These are phyloP conservation scores for Colaptes auratus DNA, from an alignment of 2,113 vertebrate species.

Conservation along the genomic window DNA sequence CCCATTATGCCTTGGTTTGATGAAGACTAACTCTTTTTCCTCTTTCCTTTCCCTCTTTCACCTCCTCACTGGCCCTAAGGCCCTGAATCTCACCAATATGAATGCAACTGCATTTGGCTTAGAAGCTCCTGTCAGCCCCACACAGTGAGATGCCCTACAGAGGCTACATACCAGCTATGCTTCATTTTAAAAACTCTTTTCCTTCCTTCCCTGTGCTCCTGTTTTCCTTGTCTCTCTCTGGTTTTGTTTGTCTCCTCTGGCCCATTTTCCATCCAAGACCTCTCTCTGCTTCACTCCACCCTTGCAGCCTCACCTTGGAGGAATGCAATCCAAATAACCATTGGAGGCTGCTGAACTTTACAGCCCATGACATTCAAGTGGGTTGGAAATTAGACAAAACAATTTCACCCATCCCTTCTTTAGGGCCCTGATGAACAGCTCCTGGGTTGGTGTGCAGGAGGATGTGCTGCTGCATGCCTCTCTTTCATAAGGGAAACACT, in stretches of 20 bases:
- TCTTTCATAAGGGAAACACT: conserved; percentile 65
- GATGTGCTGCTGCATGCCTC: conserved; percentile 54
- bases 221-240: conserved; percentile 1
- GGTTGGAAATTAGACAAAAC: conserved; percentile 64
- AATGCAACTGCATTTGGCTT: not conserved
- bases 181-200: not conserved
- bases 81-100: not conserved
- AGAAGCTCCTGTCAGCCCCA: not conserved
- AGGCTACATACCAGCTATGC: not conserved
- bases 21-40: not conserved
- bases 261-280: conserved; percentile 41
- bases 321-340: conserved; percentile 61
- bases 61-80: not conserved
- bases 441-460: not conserved
- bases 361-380: conserved; percentile 49
- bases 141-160: not conserved
- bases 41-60: not conserved
- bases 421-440: conserved; percentile 42
- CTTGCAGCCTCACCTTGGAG: conserved; percentile 53
- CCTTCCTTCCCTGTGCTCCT: not conserved
- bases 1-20: not conserved
- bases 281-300: conserved; percentile 33
- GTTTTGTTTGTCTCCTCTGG: conserved; percentile 44
- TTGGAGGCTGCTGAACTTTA: conserved; percentile 62
- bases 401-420: conserved; percentile 52